Conservation (phyloP, 1,140 invertebrate species). For the Samia ricini region DNA sequence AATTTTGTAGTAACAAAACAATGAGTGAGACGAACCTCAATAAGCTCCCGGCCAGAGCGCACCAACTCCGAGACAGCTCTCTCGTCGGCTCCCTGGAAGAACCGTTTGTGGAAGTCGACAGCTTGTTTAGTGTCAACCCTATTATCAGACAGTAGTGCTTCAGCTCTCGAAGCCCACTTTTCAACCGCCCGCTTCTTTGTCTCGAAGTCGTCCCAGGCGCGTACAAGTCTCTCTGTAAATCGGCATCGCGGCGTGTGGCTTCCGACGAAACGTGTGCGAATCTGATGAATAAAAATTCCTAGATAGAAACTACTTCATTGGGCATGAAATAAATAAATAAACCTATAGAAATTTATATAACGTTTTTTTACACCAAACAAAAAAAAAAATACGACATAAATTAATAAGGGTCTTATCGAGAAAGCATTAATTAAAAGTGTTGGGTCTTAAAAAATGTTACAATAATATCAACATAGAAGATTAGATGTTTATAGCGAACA, state of each 20-base stretch:
- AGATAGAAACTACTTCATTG: not conserved
- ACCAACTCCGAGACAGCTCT: conserved; percentile 89
- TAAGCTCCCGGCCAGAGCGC: conserved; percentile 88
- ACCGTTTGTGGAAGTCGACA: conserved; percentile 88
- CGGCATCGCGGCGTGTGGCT: conserved; percentile 87
- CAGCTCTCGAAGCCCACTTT: conserved; percentile 91
- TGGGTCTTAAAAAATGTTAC: no score
- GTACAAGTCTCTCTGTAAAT: conserved; percentile 87
- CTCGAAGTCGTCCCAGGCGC: conserved; percentile 92
- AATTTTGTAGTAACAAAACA: not conserved
- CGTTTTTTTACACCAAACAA: no score
- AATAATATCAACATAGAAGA: no score
- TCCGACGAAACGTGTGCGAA: conserved; percentile 86
- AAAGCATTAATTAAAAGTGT: no score
- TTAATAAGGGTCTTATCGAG: no score
- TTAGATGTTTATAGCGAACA: no score
- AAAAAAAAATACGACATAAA: no score
- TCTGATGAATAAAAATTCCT: conserved; percentile 46
- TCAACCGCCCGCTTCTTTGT: conserved; percentile 87
- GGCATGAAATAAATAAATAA: not conserved
- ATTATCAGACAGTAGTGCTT: conserved; percentile 88
- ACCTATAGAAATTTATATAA: no score
- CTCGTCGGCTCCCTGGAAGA: conserved; percentile 92
- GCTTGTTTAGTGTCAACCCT: conserved; percentile 89
- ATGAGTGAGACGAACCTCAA: conserved; percentile 60